phyloP scores from a whole-genome alignment of 2,797 vertebrate genomes.

The Dendrocincla tyrannina region DNA sequence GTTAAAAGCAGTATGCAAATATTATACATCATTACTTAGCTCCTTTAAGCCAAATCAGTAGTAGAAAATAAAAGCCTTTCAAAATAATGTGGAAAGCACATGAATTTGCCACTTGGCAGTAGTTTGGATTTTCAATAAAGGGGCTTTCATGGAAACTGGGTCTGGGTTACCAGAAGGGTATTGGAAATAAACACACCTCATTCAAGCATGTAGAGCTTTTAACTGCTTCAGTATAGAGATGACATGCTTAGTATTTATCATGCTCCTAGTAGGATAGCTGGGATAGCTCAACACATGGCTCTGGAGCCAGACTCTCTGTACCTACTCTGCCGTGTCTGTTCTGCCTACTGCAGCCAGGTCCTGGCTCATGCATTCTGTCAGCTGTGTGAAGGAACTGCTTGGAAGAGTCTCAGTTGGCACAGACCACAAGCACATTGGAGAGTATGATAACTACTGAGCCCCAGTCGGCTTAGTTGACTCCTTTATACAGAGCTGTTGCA shows the following conservation, averaged over 20 bases:
- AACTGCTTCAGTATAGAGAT: not conserved
- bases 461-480: not conserved
- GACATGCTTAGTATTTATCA: not conserved
- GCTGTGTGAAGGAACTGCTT: not conserved
- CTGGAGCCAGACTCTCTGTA: not conserved
- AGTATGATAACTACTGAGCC: not conserved
- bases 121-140: slow-evolving; percentile 19
- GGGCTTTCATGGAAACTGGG: not conserved
- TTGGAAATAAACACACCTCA: not conserved
- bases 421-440: not conserved
- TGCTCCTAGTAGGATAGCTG: not conserved
- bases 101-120: not conserved
- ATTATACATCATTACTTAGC: not conserved
- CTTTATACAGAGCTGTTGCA: not conserved
- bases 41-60: not conserved
- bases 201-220: not conserved
- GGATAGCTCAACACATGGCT: not conserved
- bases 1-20: not conserved
- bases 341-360: not conserved
- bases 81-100: not conserved
- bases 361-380: not conserved
- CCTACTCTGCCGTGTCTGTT: not conserved
- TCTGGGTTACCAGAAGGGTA: not conserved
- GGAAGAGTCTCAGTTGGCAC: not conserved
- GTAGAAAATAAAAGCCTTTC: not conserved